Conservation (phyloP, 2,888 invertebrate species). For the Masnerella sp. region DNA sequence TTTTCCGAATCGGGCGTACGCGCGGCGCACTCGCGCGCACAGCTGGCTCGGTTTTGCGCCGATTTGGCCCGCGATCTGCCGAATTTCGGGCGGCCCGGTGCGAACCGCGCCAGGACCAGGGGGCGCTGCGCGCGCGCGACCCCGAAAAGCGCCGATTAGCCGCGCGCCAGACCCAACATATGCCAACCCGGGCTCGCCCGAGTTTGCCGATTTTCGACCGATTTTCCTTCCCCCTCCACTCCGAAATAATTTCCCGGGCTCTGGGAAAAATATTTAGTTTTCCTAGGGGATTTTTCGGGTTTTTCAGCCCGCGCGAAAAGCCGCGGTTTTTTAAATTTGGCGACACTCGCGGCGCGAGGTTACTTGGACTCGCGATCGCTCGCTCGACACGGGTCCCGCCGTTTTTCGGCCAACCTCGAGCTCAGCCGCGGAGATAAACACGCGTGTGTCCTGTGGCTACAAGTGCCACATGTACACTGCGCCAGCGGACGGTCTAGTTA, state of each 20-base stretch:
- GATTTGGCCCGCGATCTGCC: too few species aligned
- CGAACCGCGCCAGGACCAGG: background rate
- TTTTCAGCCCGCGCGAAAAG: too few species aligned
- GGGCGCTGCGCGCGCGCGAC: background rate
- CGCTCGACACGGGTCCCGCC: background rate
- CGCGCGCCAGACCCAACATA: background rate
- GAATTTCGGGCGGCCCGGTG: slow-evolving; percentile 4
- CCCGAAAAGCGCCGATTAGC: too few species aligned
- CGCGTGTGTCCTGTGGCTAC: slow-evolving; percentile 71
- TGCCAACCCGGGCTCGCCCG: background rate
- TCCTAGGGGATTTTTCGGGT: too few species aligned
- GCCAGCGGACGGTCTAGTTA: slow-evolving; percentile 63
- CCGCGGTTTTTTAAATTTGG: too few species aligned
- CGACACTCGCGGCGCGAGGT: too few species aligned
- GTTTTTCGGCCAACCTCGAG: background rate
- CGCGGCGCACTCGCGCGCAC: slow-evolving; percentile 21
- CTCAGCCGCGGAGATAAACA: slow-evolving; percentile 49
- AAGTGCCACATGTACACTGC: slow-evolving; percentile 75
- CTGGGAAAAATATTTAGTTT: too few species aligned
- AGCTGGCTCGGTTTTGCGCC: slow-evolving; percentile 31
- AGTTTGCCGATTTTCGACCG: too few species aligned
- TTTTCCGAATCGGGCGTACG: slow-evolving; percentile 9
- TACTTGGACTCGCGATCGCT: too few species aligned
- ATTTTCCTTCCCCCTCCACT: too few species aligned
- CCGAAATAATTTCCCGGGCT: background rate